Percentiles rank a stretch among this genome's conserved stretches.
Conservation (phyloP, 53 echinoderm and acorn worm species). For the Holothuria scabra region DNA sequence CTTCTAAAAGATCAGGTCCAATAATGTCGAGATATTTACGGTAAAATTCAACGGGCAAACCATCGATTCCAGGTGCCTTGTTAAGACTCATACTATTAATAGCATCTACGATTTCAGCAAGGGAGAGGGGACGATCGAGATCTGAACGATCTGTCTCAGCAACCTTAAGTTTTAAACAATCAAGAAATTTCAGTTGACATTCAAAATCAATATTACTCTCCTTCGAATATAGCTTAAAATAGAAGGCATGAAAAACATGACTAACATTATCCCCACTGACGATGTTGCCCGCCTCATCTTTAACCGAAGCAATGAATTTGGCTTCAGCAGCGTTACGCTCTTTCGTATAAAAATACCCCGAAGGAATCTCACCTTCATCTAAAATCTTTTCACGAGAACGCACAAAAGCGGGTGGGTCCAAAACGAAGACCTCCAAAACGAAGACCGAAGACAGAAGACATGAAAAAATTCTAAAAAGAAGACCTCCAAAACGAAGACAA, state of each 20-base stretch:
- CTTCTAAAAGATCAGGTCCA: conserved; percentile 31
- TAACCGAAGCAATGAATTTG: no score
- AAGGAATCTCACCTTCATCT: not conserved
- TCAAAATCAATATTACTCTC: no score
- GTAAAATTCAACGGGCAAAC: conserved; percentile 59
- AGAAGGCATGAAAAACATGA: not conserved
- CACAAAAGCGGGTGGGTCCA: no score
- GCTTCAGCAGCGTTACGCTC: not conserved
- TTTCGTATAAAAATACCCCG: no score
- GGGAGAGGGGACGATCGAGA: not conserved
- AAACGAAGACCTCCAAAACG: no score
- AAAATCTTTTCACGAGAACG: not conserved
- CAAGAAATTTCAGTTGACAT: not conserved
- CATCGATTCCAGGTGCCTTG: conserved; percentile 64
- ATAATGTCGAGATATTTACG: no score
- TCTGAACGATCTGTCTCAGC: not conserved
- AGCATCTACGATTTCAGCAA: not conserved
- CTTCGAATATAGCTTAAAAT: not conserved
- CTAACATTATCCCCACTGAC: no score
- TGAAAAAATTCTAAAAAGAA: no score
- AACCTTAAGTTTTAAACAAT: not conserved
- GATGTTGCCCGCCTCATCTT: no score
- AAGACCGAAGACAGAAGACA: no score
- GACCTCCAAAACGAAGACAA: no score
- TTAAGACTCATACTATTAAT: not conserved